Base-by-base conservation (phyloP, 2,888 invertebrate species). In the Parnassius mnemosyne region DNA sequence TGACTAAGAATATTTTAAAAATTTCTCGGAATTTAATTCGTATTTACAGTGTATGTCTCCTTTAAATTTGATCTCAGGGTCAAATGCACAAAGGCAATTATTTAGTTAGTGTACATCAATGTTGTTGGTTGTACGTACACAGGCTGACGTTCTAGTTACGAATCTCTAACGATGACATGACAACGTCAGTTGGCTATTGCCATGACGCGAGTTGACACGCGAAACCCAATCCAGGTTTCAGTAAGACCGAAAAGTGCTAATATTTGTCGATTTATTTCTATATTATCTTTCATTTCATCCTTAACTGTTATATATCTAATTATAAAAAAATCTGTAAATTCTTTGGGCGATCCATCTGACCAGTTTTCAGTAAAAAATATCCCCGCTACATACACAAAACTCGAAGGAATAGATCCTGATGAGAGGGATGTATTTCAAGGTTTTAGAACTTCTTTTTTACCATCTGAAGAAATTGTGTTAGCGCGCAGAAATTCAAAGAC, bases 361-460 rank as follows among this genome's bases (percentile, higher is more conserved):
- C 83, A 87, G 64, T 85, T 80, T 64, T 75, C 80, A 12, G 75
- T 85, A 42, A 85, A 81, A 69, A 83, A 78, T 52, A 79, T 88
- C n/a, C 89, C 90, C 2, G 80, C 78, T 69, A 69, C 77, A 10
- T 91, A 87, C 67, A 84, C 81, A 1, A 80, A 77, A 43, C 76
- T 87, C 44, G 92, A 92, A 71, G 73, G 76, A 10, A 74, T 84
- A 3, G 85, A 93, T 68, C 83, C 92, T 13, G 93, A 94, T 62
- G 93, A 94, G 64, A 84, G 93, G 59, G 93, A 93, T 54, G 84
- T 94, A 0, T 92, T 94, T 73, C 89, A 92, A 68, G 94, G 94
- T 66, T 92, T 93, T 58, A 91, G 93, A 54, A 94, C 94, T 0
- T 94, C 94, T 13, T 95, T 93, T 71, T 78, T 94, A 51, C 94